Base-by-base conservation (phyloP, 2,113 vertebrate genomes). In the Hydrochoerus hydrochaeris region DNA sequence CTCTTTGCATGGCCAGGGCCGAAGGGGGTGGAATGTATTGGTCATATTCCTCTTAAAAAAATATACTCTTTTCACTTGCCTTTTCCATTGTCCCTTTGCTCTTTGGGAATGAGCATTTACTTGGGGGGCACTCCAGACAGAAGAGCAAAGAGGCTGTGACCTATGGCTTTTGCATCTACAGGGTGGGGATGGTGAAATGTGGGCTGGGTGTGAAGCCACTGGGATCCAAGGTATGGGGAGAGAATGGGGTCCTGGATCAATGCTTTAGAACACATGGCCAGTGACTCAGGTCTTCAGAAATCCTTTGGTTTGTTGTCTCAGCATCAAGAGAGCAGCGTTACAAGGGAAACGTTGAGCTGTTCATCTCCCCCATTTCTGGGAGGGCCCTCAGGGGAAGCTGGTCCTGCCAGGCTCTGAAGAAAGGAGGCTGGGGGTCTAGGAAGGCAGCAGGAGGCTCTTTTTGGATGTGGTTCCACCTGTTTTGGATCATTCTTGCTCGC, bases 121-220 rank as follows among this genome's bases (percentile, higher is more conserved):
- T 62, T 46, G 30, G 78, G 85, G 46, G 49, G 4, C 30, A 38
- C 95, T 85, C 95, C 26, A 2, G 75, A 94, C 95, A 88, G 96
- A 98, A 73, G 8, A 82, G 87, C 94, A 95, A 90, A 98, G 93
- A 98, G 98, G 95, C 97, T 93, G 97, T 49, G 85, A 95, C 35
- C 49, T 98, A 98, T 98, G 98, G 98, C 98, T 99, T 98, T 97
- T 97, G 96, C 86, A 91, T 96, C 97, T 97, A 93, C 88, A 57
- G 38, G 93, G 89, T 20, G 63, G 92, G 90, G 52, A 41, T 3
- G 20, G 82, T 24, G 32, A 28, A 49, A 69, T 11, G 38, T 8
- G 81, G 65, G 69, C 80, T 0, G 1, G 54, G 46, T 1, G 24
- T 0, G 28, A 60, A 87, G 95, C 60, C 78, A 10, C 41, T 0